Evolutionary conservation across 2,113 vertebrate genomes (phyloP).

Genomic region (Seriola dumerili): DNA sequence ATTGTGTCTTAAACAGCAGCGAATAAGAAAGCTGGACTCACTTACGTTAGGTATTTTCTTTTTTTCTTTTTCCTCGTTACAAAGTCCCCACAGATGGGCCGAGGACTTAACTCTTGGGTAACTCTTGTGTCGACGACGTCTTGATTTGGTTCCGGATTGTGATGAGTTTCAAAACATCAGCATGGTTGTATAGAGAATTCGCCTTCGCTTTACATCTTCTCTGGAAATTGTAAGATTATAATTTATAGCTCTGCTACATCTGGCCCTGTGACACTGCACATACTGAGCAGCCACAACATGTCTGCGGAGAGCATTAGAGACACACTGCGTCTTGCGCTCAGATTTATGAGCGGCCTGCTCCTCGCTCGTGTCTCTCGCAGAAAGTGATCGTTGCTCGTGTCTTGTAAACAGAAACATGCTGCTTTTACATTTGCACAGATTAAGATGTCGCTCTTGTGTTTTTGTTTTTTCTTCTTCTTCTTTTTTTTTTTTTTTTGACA

Average conservation of each 20-base stretch:
- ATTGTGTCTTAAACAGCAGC: constrained; percentile 21
- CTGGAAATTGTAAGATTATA: constrained; percentile 62
- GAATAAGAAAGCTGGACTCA: constrained; percentile 4
- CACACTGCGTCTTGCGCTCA: constrained; percentile 52
- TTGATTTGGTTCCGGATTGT: neutral
- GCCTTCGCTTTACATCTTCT: constrained; percentile 56
- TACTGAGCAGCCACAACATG: constrained; percentile 75
- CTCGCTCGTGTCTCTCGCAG: constrained; percentile 47
- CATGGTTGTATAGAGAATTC: constrained; percentile 14
- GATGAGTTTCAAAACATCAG: constrained; percentile 24
- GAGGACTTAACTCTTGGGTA: neutral
- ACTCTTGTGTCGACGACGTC: neutral
- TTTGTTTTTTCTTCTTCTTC: constrained; percentile 12
- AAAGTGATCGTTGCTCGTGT: constrained; percentile 66
- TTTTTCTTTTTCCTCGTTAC: neutral
- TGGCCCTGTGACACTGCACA: constrained; percentile 68
- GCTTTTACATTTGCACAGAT: constrained; percentile 58
- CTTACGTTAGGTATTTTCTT: neutral
- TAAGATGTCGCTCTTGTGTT: constrained; percentile 35
- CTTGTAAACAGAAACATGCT: constrained; percentile 71
- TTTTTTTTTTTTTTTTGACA: neutral
- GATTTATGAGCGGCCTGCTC: constrained; percentile 77
- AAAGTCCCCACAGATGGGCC: constrained; percentile 5
- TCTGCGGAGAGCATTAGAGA: constrained; percentile 80
- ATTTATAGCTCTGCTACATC: constrained; percentile 75